Evolutionary conservation across 2,113 vertebrate species (phyloP), one percentile per base, ranked within the genome.

Genomic region (Trogon melanurus): DNA sequence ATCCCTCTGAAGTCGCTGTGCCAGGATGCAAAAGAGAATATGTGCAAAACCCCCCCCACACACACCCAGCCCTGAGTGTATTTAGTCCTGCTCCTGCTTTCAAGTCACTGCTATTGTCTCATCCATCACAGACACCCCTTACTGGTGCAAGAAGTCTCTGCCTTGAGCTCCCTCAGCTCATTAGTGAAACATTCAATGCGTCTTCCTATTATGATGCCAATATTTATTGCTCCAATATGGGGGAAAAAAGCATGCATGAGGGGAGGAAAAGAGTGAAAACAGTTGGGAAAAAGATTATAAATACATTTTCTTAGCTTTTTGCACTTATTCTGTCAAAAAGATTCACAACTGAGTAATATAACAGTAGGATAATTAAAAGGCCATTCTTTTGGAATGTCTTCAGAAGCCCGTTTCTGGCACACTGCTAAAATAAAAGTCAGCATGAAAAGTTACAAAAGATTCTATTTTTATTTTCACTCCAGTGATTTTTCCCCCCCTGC

Each of bases 401-500:
- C 70, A 94, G 65, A 97, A 95, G 73, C 53, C 65, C 75, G 57
- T 36, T 94, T 96, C 71, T 97, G 95, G 79, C 85, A 86, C 32
- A 21, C 16, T 95, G 83, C 72, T 91, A 71, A 87, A 96, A 93
- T 74, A 88, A 92, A 95, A 96, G 75, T 78, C 90, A 94, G 76
- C 75, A 54, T 89, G 90, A 86, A 85, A 90, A 86, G 48, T 88
- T 92, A 78, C 69, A 93, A 94, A 96, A 96, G 36, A 88, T 67
- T 93, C 92, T 96, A 96, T 94, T 95, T 97, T 96, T 97, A 74
- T 92, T 94, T 96, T 96, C 64, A 86, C 79, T 61, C 69, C 72
- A 96, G 48, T 72, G n/a, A 91, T 67, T 83, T 57, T 36, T 30
- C 19, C 12, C 65, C 87, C 85, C 90, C 82, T 38, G 38, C 90